A percentile compares a stretch with the other conserved stretches of the same genome.
Evolutionary conservation across 2,888 invertebrate genomes (phyloP).

Genomic region (Oasisia sp.): DNA sequence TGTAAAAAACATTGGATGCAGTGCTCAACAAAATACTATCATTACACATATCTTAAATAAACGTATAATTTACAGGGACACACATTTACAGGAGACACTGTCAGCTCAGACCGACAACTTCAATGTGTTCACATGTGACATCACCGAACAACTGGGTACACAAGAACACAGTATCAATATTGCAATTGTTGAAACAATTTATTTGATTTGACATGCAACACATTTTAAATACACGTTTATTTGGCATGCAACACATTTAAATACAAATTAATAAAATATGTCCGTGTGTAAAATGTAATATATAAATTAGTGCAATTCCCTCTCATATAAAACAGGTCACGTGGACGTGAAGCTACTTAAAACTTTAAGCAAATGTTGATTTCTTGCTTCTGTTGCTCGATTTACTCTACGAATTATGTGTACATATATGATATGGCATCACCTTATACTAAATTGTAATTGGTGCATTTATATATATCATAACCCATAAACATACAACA

Average conservation of each 20-base stretch:
- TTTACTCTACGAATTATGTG: not conserved
- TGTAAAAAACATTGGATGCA: no score
- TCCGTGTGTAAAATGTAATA: not conserved
- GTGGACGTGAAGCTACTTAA: not conserved
- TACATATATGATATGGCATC: not conserved
- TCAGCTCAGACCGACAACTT: not conserved
- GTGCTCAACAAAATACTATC: no score
- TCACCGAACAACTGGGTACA: not conserved
- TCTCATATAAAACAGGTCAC: not conserved
- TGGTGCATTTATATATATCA: not conserved
- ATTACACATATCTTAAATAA: no score
- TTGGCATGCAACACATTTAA: not conserved
- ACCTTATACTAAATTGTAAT: not conserved
- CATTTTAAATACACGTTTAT: not conserved
- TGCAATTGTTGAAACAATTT: slow-evolving; percentile 6
- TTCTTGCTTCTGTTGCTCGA: not conserved
- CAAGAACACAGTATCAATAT: not conserved
- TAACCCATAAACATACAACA: not conserved
- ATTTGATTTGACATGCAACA: not conserved
- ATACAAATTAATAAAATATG: slow-evolving; percentile 5
- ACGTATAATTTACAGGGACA: no score
- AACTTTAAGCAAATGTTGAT: not conserved
- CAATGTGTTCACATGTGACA: not conserved
- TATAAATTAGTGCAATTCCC: not conserved
- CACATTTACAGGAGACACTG: not conserved